phyloP scores from a whole-genome alignment of 2,113 vertebrate genomes.

The Penelope pileata region DNA sequence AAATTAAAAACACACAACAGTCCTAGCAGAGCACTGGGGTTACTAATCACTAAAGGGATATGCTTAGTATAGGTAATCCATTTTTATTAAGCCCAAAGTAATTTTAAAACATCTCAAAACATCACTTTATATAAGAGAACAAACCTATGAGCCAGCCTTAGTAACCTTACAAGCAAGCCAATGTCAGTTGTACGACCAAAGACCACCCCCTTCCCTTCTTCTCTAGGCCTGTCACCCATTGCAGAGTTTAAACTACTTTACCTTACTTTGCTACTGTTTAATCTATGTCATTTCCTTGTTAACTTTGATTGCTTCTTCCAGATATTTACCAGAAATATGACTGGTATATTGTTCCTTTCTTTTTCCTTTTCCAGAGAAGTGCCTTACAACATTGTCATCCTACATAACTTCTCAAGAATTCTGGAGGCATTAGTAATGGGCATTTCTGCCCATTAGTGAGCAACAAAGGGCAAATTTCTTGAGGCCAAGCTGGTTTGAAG shows the following conservation, averaged over 20 bases:
- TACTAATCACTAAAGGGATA: neutral
- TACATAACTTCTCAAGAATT: neutral
- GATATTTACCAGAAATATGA: neutral
- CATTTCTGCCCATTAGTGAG: neutral
- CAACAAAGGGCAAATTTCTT: neutral
- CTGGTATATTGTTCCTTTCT: neutral
- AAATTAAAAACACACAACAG: slow-evolving; percentile 5
- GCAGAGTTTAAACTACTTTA: neutral
- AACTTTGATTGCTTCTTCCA: neutral
- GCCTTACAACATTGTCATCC: neutral
- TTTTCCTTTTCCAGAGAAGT: neutral
- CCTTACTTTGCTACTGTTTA: neutral
- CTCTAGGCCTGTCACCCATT: neutral
- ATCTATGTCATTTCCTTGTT: neutral
- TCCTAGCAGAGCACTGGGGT: neutral
- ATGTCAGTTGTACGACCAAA: neutral
- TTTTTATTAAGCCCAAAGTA: slow-evolving; percentile 38
- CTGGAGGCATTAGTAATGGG: neutral
- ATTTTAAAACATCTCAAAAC: slow-evolving; percentile 21
- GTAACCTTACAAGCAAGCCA: neutral
- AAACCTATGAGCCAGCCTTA: neutral
- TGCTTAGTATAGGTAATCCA: slow-evolving; percentile 2
- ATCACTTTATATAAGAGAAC: slow-evolving; percentile 17
- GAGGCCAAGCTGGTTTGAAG: neutral
- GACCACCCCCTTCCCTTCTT: neutral